Evolutionary conservation across 1,140 invertebrate genomes (phyloP).

Genomic region (Zaprionus tsacasi): DNA sequence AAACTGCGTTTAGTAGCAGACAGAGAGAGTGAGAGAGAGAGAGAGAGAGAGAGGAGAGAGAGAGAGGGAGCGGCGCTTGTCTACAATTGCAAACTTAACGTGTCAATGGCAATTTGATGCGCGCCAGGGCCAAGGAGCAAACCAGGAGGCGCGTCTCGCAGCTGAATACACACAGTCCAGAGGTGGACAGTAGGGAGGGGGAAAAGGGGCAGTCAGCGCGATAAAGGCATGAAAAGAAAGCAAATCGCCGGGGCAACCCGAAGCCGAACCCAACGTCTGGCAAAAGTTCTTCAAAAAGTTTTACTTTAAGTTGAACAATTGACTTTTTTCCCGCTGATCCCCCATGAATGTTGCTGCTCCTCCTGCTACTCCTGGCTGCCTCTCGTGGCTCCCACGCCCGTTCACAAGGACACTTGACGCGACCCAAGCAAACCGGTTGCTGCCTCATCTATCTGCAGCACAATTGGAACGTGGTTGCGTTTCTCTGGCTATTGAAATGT

Average conservation of each 20-base stretch:
- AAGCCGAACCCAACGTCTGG: conserved; percentile 51
- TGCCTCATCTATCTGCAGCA: conserved; percentile 51
- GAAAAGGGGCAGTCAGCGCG: conserved; percentile 24
- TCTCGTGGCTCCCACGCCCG: conserved; percentile 15
- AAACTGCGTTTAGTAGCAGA: conserved; percentile 66
- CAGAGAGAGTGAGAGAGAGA: neutral
- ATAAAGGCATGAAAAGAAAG: conserved; percentile 74
- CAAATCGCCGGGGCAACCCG: conserved; percentile 48
- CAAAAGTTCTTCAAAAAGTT: conserved; percentile 78
- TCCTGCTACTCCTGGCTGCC: conserved; percentile 18
- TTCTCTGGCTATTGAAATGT: conserved; percentile 77
- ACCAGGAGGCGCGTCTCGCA: conserved; percentile 24
- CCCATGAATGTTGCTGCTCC: conserved; percentile 31
- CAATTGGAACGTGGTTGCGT: conserved; percentile 77
- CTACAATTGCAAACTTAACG: conserved; percentile 79
- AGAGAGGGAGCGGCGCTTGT: conserved; percentile 8
- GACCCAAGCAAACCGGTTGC: conserved; percentile 59
- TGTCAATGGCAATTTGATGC: conserved; percentile 75
- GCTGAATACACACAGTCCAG: conserved; percentile 34
- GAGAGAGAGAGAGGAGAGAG: neutral
- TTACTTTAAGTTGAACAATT: conserved; percentile 80
- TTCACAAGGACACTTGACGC: conserved; percentile 62
- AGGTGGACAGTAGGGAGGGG: neutral
- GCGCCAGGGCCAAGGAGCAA: neutral
- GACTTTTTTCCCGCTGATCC: conserved; percentile 52